Evolutionary conservation across 2,888 invertebrate species (phyloP).

Genomic region (Drosophila setosimentum): DNA sequence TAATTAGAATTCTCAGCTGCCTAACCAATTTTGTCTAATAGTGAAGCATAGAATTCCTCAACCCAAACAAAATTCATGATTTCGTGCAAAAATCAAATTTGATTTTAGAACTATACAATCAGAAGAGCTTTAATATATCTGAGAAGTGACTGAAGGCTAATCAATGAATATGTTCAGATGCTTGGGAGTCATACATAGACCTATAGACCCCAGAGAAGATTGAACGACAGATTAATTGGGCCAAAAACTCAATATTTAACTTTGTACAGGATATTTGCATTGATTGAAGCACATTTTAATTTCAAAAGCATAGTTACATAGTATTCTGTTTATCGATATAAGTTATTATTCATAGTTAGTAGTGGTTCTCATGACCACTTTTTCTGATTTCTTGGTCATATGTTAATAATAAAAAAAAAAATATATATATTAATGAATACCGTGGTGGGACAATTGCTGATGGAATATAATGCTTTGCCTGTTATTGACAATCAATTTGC

Average conservation of each 20-base stretch:
- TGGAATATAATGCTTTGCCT: conserved; percentile 37
- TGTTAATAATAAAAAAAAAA: background rate
- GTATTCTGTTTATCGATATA: background rate
- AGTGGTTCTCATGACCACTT: too few species aligned
- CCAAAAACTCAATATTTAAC: background rate
- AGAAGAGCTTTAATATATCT: background rate
- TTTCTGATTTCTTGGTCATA: too few species aligned
- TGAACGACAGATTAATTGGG: too few species aligned
- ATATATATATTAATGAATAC: conserved; percentile 8
- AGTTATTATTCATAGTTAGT: background rate
- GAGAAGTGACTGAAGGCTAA: background rate
- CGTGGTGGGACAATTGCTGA: conserved; percentile 21
- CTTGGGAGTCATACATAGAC: too few species aligned
- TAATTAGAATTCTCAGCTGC: background rate
- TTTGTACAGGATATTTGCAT: background rate
- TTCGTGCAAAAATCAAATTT: background rate
- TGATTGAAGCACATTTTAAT: background rate
- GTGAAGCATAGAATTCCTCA: background rate
- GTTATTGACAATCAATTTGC: conserved; percentile 72
- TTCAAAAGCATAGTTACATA: background rate
- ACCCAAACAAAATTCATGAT: background rate
- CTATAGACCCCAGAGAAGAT: too few species aligned
- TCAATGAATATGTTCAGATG: too few species aligned
- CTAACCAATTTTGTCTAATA: background rate
- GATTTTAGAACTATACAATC: too few species aligned